A percentile compares a stretch with the other conserved stretches of the same genome.
phyloP scores from a whole-genome alignment of 1,140 invertebrate genomes.

The Halesus radiatus region DNA sequence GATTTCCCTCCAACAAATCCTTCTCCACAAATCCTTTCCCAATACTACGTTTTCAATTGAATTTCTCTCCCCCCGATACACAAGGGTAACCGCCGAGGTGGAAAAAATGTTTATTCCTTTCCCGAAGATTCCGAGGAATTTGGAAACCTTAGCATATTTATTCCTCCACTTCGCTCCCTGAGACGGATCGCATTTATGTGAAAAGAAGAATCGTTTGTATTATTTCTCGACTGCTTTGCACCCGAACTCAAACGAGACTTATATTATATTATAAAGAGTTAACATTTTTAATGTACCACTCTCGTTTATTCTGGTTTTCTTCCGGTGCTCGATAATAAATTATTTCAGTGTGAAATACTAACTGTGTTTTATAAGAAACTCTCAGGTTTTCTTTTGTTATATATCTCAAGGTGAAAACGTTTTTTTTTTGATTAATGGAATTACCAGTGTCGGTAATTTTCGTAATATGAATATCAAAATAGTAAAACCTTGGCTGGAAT shows the following conservation, averaged over 20 bases:
- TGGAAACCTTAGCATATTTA: slow-evolving; percentile 16
- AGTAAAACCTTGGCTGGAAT: no score
- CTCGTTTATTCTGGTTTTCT: no score
- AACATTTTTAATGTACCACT: no score
- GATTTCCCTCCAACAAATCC: slow-evolving; percentile 9
- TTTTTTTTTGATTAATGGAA: no score
- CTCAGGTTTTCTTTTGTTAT: no score
- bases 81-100: slow-evolving; percentile 11
- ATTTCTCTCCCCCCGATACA: slow-evolving; percentile 18
- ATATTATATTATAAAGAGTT: neutral
- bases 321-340: no score
- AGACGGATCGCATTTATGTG: slow-evolving; percentile 4
- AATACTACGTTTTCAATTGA: slow-evolving; percentile 30
- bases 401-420: no score
- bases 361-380: no score
- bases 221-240: slow-evolving; percentile 6
- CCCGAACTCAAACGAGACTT: neutral
- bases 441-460: no score
- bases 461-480: no score
- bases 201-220: slow-evolving; percentile 17
- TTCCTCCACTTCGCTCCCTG: slow-evolving; percentile 7
- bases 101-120: slow-evolving; percentile 38
- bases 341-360: no score
- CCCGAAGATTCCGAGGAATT: slow-evolving; percentile 17
- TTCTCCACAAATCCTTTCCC: neutral